A percentile compares a stretch with the other conserved stretches of the same genome.
phyloP scores from a whole-genome alignment of 2,113 vertebrate species.

The Petrocephalus zakoni region DNA sequence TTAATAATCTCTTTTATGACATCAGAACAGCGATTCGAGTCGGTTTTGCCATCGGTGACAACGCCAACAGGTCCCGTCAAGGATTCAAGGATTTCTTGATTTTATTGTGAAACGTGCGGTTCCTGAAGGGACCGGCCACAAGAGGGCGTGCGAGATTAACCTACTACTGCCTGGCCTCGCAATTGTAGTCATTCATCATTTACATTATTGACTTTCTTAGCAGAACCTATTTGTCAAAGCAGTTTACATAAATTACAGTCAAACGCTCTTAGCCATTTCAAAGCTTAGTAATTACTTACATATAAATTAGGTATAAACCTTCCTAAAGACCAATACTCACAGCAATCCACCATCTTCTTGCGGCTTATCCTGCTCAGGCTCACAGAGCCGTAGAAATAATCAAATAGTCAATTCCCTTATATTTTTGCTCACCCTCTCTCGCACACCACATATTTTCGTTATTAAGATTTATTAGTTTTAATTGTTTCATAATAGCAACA shows the following conservation, averaged over 20 bases:
- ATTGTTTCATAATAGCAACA: background rate
- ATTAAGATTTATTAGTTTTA: background rate
- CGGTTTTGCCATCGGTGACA: background rate
- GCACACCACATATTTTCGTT: background rate
- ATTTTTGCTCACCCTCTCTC: background rate
- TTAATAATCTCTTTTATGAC: background rate
- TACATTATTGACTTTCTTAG: background rate
- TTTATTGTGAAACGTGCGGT: background rate
- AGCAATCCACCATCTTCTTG: background rate
- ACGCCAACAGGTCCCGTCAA: background rate
- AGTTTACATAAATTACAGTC: background rate
- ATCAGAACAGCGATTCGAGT: background rate
- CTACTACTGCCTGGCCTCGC: background rate
- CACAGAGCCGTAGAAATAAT: background rate
- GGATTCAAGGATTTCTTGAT: background rate
- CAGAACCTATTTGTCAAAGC: background rate
- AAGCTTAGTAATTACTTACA: background rate
- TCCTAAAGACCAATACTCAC: background rate
- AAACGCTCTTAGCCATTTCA: background rate
- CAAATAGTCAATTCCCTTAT: background rate
- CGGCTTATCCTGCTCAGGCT: background rate
- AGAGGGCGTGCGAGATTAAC: background rate
- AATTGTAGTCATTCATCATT: background rate
- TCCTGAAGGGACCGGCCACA: background rate
- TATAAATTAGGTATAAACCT: background rate